Evolutionary conservation across 2,888 invertebrate species (phyloP).

Genomic region (Chrysolina haemoptera): DNA sequence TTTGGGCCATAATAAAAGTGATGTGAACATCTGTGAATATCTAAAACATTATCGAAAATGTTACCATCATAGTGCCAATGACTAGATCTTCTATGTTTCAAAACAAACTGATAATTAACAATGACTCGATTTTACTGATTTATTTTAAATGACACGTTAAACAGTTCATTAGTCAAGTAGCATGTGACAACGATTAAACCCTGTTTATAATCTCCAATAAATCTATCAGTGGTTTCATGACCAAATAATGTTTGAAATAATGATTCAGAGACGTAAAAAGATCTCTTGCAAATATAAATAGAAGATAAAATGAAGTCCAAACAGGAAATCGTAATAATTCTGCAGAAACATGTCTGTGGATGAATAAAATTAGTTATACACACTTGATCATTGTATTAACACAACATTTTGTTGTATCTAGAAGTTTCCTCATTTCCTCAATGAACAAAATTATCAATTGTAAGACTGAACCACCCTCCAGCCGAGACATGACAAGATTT

Average conservation of each 20-base stretch:
- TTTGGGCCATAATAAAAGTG: conserved; percentile 46
- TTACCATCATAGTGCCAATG: conserved; percentile 8
- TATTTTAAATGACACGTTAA: conserved; percentile 7
- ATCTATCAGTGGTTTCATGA: conserved; percentile 17
- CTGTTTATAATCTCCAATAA: conserved; percentile 5
- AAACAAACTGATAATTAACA: conserved; percentile 6
- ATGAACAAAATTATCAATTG: too few relatives aligned
- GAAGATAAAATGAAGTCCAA: conserved; percentile 3
- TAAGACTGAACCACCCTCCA: too few relatives aligned
- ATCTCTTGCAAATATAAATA: conserved; percentile 29
- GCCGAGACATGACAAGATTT: too few relatives aligned
- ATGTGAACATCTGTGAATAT: conserved; percentile 46
- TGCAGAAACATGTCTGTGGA: conserved; percentile 9
- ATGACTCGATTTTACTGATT: conserved; percentile 1
- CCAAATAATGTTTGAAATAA: conserved; percentile 8
- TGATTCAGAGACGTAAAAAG: neutral
- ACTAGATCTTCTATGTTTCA: conserved; percentile 5
- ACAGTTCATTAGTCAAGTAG: conserved; percentile 2
- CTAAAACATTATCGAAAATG: neutral
- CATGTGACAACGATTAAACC: conserved; percentile 20
- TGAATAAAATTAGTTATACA: neutral
- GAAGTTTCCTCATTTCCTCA: too few relatives aligned
- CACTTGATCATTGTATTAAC: too few relatives aligned
- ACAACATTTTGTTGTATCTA: too few relatives aligned
- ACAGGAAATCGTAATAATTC: conserved; percentile 31